Conservation (phyloP, 2,797 vertebrate species). For the Danio jaintianensis region DNA sequence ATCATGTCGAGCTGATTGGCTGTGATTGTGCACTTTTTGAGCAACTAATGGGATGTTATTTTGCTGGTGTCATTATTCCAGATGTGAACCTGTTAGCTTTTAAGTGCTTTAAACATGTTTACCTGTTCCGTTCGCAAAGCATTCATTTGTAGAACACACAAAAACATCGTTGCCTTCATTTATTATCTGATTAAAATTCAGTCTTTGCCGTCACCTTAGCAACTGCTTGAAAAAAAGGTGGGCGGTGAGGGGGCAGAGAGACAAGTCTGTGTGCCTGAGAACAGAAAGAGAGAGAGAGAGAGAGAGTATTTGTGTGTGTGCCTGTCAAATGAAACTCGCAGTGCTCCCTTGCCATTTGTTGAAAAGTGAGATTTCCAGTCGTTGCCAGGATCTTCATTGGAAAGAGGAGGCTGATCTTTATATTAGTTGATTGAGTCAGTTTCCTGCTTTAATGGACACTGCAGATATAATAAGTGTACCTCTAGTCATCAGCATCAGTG, state of each 20-base stretch:
- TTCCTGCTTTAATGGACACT: conserved; percentile 12
- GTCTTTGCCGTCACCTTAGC: conserved; percentile 84
- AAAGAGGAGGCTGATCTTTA: conserved; percentile 25
- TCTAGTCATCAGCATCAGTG: not conserved
- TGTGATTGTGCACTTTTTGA: not conserved
- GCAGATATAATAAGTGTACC: not conserved
- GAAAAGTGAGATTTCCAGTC: conserved; percentile 15
- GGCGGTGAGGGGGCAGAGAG: conserved; percentile 80
- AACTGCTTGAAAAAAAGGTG: conserved; percentile 80
- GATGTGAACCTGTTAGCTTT: not conserved
- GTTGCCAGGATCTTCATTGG: conserved; percentile 30
- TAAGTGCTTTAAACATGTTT: conserved; percentile 28
- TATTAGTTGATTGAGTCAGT: not conserved
- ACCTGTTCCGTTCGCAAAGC: conserved; percentile 9
- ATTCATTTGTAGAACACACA: conserved; percentile 52
- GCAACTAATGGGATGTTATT: not conserved
- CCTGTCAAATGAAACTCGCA: conserved; percentile 35
- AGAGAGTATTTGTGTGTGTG: conserved; percentile 68
- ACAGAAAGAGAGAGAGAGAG: conserved; percentile 54
- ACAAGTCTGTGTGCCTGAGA: conserved; percentile 63
- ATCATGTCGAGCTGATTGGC: not conserved
- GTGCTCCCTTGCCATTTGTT: conserved; percentile 37
- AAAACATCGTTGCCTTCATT: conserved; percentile 75
- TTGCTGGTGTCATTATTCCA: not conserved
- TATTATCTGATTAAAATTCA: conserved; percentile 84